A percentile compares a stretch with the other conserved stretches of the same genome.
Conservation (phyloP, 2,797 vertebrate genomes). For the Neosalanx taihuensis region DNA sequence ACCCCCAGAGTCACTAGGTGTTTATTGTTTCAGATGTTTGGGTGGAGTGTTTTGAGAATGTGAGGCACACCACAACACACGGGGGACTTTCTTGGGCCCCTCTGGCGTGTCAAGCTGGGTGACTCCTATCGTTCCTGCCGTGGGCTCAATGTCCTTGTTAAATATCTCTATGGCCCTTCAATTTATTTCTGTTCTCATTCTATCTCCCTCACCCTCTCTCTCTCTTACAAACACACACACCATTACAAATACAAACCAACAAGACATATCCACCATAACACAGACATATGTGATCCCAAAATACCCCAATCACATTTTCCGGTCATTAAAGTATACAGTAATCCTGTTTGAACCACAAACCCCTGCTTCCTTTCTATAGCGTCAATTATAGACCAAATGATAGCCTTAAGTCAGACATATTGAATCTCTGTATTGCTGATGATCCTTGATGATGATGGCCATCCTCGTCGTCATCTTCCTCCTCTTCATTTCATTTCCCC, state of each 20-base stretch:
- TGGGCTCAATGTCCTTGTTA: conserved; percentile 28
- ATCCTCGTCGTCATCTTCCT: conserved; percentile 45
- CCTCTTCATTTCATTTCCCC: neutral
- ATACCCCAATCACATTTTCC: neutral
- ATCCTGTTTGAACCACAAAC: conserved; percentile 2
- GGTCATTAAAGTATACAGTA: conserved; percentile 8
- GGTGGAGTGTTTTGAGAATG: no score
- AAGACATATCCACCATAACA: neutral
- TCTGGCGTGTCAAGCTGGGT: conserved; percentile 30
- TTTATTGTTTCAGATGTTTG: no score
- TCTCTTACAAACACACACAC: conserved; percentile 11
- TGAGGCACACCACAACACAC: no score
- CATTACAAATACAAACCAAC: conserved; percentile 5
- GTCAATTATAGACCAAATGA: conserved; percentile 48
- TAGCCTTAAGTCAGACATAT: conserved; percentile 25
- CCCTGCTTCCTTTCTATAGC: conserved; percentile 15
- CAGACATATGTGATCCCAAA: conserved; percentile 16
- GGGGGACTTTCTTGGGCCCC: conserved; percentile 13
- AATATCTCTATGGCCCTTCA: neutral
- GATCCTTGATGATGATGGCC: conserved; percentile 33
- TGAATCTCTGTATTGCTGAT: conserved; percentile 26
- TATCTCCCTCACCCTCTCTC: no score
- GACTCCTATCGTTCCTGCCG: conserved; percentile 31
- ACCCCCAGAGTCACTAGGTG: no score
- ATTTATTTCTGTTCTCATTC: no score